Base-by-base conservation (phyloP, 2,888 invertebrate species). In the Ophion ellenae region DNA sequence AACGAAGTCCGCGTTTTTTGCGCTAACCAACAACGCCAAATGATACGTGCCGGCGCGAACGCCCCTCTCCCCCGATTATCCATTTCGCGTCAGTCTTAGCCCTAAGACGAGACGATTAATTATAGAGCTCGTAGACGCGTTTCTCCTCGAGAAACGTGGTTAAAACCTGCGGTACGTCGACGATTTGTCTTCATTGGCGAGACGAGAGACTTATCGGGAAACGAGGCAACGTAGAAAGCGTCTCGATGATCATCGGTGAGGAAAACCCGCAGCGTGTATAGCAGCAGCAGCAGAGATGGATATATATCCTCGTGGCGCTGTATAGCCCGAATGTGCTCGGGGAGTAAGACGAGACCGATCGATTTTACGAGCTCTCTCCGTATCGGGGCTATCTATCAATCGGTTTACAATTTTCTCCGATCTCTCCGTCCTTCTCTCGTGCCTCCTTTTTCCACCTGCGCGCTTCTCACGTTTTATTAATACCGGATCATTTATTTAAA, bases 131-230 rank as follows among this genome's bases (percentile, higher is more conserved):
- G 88, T 89, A 84, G 75, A 75, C 53, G 74, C 66, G 77, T 64
- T 80, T 79, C 64, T 70, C 53, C 53, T 53, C 14, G 36, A 53
- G 40, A 57, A 80, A 66, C 53, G 47, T 20, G 70, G 86, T 89
- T 89, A 91, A 90, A 92, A 91, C 88, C 88, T 89, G 89, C 79
- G 89, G 87, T 87, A 87, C 87, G 87, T 79, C 87, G 85, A 89
- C 92, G 89, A 93, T 93, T 93, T 93, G 92, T 93, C 92, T 93
- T 91, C 91, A 91, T 92, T 91, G 90, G 87, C 86, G 88, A 88
- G 90, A 86, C 87, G 80, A 81, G 78, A 78, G 90, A 92, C 92
- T 92, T 92, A 92, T 90, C 89, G 88, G 85, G 67, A 76, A 84
- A 86, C 85, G 88, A 76, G 76, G 78, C 59, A 53, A 64, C 78